These are phyloP conservation scores for western clawed frog (Xenopus tropicalis) DNA, from an alignment of 2,113 vertebrate species.

Conservation along the genomic window DNA sequence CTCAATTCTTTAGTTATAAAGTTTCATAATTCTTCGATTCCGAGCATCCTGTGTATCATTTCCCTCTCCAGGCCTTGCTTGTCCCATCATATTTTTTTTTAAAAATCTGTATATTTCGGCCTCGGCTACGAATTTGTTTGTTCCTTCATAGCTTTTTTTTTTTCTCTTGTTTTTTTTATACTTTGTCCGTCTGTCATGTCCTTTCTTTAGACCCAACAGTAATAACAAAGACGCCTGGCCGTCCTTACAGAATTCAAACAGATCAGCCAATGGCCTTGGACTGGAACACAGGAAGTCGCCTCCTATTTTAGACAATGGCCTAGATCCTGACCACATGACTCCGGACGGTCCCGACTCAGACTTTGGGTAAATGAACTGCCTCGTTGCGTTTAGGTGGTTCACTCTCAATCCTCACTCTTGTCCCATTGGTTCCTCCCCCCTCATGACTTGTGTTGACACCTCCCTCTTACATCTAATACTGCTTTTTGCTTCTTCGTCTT, in stretches of 20 bases:
- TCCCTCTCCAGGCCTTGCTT: too few relatives aligned
- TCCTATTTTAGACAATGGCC: conserved; percentile 83
- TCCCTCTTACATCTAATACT: too few relatives aligned
- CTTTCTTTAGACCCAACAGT: conserved; percentile 72
- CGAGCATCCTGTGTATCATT: too few relatives aligned
- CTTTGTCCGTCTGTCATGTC: conserved; percentile 41
- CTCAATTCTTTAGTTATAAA: too few relatives aligned
- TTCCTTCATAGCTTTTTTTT: conserved; percentile 19
- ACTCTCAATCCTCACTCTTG: conserved; percentile 41
- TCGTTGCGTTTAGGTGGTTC: conserved; percentile 63
- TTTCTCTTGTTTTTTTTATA: conserved; percentile 18
- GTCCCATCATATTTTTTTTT: too few relatives aligned
- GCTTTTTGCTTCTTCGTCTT: too few relatives aligned
- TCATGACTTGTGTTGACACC: too few relatives aligned
- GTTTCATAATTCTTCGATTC: too few relatives aligned
- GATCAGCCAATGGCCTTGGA: conserved; percentile 82
- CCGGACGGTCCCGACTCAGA: conserved; percentile 83
- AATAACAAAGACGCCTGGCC: conserved; percentile 91
- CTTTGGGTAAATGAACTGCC: conserved; percentile 71
- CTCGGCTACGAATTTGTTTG: conserved; percentile 3
- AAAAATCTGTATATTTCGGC: neutral
- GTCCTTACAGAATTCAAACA: conserved; percentile 81
- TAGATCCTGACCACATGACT: conserved; percentile 83
- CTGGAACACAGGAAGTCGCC: conserved; percentile 87
- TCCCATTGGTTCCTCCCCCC: neutral